Conservation (phyloP, 2,113 vertebrate genomes). For the Perca schrenkii region DNA sequence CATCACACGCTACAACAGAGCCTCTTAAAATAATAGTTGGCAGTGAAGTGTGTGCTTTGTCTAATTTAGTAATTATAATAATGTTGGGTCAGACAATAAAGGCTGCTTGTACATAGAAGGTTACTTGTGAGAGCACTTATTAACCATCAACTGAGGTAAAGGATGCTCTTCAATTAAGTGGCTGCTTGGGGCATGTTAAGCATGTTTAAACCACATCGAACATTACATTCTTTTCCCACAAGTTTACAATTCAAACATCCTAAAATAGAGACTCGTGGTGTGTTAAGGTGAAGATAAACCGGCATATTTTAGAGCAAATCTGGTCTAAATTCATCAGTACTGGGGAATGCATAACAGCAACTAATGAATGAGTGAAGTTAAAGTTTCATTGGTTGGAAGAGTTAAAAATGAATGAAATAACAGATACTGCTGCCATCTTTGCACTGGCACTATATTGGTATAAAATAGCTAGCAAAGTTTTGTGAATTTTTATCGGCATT, state of each 20-base stretch:
- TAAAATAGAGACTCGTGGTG: background rate
- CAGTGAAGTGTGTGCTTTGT: slow-evolving; percentile 57
- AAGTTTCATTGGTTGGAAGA: no score
- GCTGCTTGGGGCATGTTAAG: slow-evolving; percentile 10
- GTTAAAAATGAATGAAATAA: no score
- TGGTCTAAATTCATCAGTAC: no score
- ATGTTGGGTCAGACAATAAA: slow-evolving; percentile 47
- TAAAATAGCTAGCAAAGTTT: background rate
- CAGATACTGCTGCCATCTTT: no score
- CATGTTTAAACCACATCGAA: slow-evolving; percentile 3
- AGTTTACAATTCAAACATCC: background rate
- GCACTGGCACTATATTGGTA: no score
- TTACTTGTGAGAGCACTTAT: slow-evolving; percentile 35
- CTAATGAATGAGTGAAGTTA: background rate
- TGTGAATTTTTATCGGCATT: background rate
- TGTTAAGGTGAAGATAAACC: background rate
- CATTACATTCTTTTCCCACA: background rate
- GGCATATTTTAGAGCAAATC: background rate
- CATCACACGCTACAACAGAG: slow-evolving; percentile 48
- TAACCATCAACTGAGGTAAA: slow-evolving; percentile 31
- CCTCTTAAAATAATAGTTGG: slow-evolving; percentile 70
- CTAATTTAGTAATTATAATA: slow-evolving; percentile 52
- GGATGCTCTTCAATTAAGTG: slow-evolving; percentile 45
- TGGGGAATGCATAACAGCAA: background rate
- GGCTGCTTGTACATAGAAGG: slow-evolving; percentile 30